Evolutionary conservation across 2,113 vertebrate species (phyloP).

Genomic region (Athene noctua): DNA sequence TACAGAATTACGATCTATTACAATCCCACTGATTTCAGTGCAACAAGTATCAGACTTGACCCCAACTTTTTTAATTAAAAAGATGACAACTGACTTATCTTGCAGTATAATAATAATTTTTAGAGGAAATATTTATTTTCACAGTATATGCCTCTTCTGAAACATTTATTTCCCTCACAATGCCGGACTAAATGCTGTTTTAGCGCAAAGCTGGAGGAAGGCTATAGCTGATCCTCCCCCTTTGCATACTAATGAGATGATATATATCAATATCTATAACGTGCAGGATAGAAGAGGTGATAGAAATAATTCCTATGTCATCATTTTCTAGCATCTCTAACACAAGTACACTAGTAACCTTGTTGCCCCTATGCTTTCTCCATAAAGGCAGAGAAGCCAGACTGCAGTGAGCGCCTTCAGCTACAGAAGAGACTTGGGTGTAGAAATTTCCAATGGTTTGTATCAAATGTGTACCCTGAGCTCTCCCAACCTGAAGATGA

Average conservation of each 20-base stretch:
- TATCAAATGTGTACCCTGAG: slow-evolving; percentile 82
- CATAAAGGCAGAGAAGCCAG: slow-evolving; percentile 76
- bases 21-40: background rate
- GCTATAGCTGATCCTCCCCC: background rate
- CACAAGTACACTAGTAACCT: background rate
- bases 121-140: background rate
- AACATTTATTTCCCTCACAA: background rate
- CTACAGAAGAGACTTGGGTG: slow-evolving; percentile 82
- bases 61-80: background rate
- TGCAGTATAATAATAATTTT: background rate
- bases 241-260: background rate
- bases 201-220: background rate
- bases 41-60: background rate
- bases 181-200: background rate
- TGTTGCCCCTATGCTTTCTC: background rate
- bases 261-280: background rate
- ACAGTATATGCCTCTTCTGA: background rate
- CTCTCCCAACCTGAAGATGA: slow-evolving; percentile 73
- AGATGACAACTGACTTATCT: background rate
- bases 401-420: slow-evolving; percentile 78
- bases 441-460: slow-evolving; percentile 87
- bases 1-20: background rate
- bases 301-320: background rate
- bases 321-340: background rate
- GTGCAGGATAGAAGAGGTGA: background rate